Base-by-base conservation (phyloP, 1,140 invertebrate species). In the Drosophila tani region DNA sequence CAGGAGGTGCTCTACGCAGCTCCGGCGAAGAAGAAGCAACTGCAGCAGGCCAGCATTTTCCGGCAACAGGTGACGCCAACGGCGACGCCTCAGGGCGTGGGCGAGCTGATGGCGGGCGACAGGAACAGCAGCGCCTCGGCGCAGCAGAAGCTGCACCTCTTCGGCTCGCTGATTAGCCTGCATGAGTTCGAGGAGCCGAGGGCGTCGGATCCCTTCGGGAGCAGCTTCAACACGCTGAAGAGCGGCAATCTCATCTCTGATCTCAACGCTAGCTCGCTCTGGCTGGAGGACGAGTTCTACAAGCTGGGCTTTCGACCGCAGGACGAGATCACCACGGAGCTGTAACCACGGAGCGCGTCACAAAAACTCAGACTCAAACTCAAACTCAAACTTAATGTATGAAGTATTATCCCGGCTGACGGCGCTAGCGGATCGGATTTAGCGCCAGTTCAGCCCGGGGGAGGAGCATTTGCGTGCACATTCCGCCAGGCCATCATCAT, bases 311-410 rank as follows among this genome's bases (percentile, higher is more conserved):
- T 96, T 86, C 93, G 95, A 79, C 95, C 95, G 38, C 95, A 96
- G 86, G 95, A 96, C 91, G 95, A 96, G 93, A 96, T 96, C 59
- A 96, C 95, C 35, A 96, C 95, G 49, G 95, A 96, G 93, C 94
- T 96, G 82, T 96, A 93, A 45, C 65, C 19, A 24, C 21, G 21
- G 21, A 24, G 57, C 65, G 57, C 65, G 60, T 67, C 49, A 66
- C 47, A 53, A 63, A 24, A 3, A 24, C 21, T 24, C 21, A 24
- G 21, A 24, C 21, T 24, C 21, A 64, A 45, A 41, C 40, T 46
- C 94, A 66, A 5, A 53, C 63, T 66, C 66, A 59, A 70, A 50
- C 63, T 69, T 77, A 68, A 76, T 62, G 38, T 43, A 78, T 78
- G 66, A 79, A 85, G 87, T 88, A 82, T 80, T 79, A 86, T 67